These are phyloP conservation scores for Benitochromis conjunctus DNA, from an alignment of 2,113 vertebrate species.

Conservation along the genomic window DNA sequence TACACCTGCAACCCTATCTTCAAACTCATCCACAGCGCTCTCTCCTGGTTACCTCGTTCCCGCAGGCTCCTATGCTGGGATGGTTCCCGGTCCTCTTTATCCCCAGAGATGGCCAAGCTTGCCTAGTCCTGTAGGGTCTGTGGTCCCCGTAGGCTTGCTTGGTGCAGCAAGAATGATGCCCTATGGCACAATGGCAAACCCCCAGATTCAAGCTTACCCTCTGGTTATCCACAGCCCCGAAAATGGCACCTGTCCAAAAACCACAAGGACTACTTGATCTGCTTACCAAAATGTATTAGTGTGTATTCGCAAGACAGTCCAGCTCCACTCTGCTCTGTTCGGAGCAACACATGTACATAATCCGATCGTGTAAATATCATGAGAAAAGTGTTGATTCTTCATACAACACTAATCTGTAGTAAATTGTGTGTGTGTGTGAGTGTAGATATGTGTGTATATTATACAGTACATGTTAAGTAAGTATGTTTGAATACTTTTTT, in stretches of 20 bases:
- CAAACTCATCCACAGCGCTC: conserved; percentile 53
- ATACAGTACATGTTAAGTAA: conserved; percentile 37
- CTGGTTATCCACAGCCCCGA: conserved; percentile 64
- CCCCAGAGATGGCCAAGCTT: conserved; percentile 73
- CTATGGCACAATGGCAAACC: conserved; percentile 58
- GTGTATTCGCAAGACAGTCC: not conserved
- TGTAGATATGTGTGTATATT: conserved; percentile 15
- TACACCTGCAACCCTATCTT: conserved; percentile 28
- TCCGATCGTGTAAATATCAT: conserved; percentile 56
- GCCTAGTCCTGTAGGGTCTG: conserved; percentile 48
- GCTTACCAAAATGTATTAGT: not conserved
- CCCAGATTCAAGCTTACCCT: conserved; percentile 70
- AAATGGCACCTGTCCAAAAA: conserved; percentile 56
- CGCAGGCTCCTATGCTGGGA: conserved; percentile 70
- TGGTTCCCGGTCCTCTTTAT: conserved; percentile 71
- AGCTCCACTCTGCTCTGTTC: not conserved
- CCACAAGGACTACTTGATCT: conserved; percentile 74
- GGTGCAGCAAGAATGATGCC: conserved; percentile 45
- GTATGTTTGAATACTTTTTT: conserved; percentile 46
- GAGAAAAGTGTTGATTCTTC: conserved; percentile 50
- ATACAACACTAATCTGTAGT: conserved; percentile 40
- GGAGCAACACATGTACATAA: conserved; percentile 43
- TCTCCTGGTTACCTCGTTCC: conserved; percentile 68
- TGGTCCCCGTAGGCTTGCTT: conserved; percentile 54
- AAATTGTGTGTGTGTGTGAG: not conserved